These are phyloP conservation scores for Elegia similella DNA, from an alignment of 2,888 invertebrate genomes.

Conservation along the genomic window DNA sequence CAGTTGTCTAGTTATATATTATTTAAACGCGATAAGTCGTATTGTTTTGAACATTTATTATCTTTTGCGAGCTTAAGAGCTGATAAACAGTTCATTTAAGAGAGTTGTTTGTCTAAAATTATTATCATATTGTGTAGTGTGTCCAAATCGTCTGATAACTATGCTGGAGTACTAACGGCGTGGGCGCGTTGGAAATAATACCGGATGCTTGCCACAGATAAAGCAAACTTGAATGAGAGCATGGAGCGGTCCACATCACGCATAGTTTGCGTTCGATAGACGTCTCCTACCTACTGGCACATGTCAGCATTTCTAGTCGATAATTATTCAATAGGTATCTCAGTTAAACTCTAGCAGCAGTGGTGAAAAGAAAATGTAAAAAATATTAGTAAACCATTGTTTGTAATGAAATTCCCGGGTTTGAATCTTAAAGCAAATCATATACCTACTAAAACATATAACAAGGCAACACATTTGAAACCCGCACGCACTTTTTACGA, in stretches of 20 bases:
- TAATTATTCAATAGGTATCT: conserved; percentile 1
- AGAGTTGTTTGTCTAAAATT: conserved; percentile 58
- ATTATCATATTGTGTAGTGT: conserved; percentile 54
- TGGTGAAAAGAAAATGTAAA: no score
- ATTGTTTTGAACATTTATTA: conserved; percentile 58
- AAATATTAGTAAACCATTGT: no score
- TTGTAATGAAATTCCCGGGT: no score
- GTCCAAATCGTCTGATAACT: conserved; percentile 52
- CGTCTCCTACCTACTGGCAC: background rate
- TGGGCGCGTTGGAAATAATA: conserved; percentile 55
- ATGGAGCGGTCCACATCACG: conserved; percentile 14
- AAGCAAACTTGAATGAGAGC: conserved; percentile 52
- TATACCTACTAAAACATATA: no score
- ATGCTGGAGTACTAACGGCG: conserved; percentile 44
- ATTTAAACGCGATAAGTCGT: conserved; percentile 49
- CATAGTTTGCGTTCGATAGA: conserved; percentile 36
- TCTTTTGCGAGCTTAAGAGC: conserved; percentile 51
- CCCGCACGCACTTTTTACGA: no score
- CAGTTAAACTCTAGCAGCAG: background rate
- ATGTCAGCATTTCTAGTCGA: conserved; percentile 1
- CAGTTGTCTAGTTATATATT: conserved; percentile 48
- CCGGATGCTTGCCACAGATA: conserved; percentile 74
- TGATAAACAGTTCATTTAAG: conserved; percentile 55
- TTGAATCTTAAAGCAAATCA: no score
- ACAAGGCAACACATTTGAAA: no score